Percentiles rank a stretch among this genome's conserved stretches.
Conservation (phyloP, 2,113 vertebrate species). For the Callopanchax toddi region DNA sequence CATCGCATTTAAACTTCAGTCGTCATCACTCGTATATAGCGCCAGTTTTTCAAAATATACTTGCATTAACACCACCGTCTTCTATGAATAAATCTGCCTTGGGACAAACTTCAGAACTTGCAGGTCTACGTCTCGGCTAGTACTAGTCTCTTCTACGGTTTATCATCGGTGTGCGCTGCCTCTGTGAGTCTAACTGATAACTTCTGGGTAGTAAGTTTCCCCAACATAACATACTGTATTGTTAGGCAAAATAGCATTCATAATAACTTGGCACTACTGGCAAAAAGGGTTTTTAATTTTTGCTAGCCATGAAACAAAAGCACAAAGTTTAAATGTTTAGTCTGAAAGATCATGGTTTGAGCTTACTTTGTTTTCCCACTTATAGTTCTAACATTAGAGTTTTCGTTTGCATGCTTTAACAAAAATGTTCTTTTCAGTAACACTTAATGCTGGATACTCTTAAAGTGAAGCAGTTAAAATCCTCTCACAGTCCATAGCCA, state of each 20-base stretch:
- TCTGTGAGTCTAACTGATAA: conserved; percentile 66
- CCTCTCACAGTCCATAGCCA: conserved; percentile 98
- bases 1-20: conserved; percentile 55
- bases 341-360: conserved; percentile 86
- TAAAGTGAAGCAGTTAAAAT: conserved; percentile 98
- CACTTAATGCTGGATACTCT: conserved; percentile 94
- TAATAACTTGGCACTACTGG: conserved; percentile 97
- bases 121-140: conserved; percentile 82
- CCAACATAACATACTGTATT: conserved; percentile 73
- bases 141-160: conserved; percentile 60
- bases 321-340: conserved; percentile 87
- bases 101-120: conserved; percentile 63
- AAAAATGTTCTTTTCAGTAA: conserved; percentile 98
- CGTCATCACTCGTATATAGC: conserved; percentile 27
- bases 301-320: conserved; percentile 88
- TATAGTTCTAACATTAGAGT: conserved; percentile 96
- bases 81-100: conserved; percentile 41
- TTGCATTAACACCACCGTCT: conserved; percentile 40
- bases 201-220: conserved; percentile 61
- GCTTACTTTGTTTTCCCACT: conserved; percentile 84
- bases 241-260: conserved; percentile 96
- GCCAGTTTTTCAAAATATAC: conserved; percentile 31
- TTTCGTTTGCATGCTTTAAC: conserved; percentile 98
- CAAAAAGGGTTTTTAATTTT: conserved; percentile 88
- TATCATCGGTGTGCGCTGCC: conserved; percentile 57